A percentile compares a stretch with the other conserved stretches of the same genome.
phyloP scores from a whole-genome alignment of 2,888 invertebrate species.

The Erannis defoliaria region DNA sequence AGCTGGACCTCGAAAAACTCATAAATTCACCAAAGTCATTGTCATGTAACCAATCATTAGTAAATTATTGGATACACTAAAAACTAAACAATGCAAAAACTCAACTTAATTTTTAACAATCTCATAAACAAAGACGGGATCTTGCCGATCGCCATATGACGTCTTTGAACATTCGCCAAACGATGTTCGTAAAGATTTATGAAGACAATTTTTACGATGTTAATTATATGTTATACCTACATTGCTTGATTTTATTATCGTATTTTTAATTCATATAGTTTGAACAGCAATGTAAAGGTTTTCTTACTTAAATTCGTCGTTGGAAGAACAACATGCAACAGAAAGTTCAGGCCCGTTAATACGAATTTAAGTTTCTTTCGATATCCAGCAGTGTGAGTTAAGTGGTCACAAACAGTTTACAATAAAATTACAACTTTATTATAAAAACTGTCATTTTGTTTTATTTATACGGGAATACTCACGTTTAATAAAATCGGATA shows the following conservation, averaged over 20 bases:
- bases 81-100: slow-evolving; percentile 68
- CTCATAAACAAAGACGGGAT: slow-evolving; percentile 78
- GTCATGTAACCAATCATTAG: slow-evolving; percentile 60
- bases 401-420: slow-evolving; percentile 63
- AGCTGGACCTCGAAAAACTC: slow-evolving; percentile 40
- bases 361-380: slow-evolving; percentile 68
- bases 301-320: slow-evolving; percentile 56
- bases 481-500: too few relatives aligned
- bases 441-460: too few relatives aligned
- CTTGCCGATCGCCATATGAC: slow-evolving; percentile 79
- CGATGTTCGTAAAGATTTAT: slow-evolving; percentile 70
- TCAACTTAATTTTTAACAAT: slow-evolving; percentile 66
- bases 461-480: too few relatives aligned
- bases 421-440: slow-evolving; percentile 28
- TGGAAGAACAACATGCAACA: slow-evolving; percentile 64
- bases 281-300: slow-evolving; percentile 61
- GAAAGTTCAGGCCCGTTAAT: slow-evolving; percentile 61
- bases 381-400: slow-evolving; percentile 65
- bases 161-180: slow-evolving; percentile 67
- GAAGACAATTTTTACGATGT: slow-evolving; percentile 46
- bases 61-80: slow-evolving; percentile 59
- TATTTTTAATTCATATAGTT: slow-evolving; percentile 19
- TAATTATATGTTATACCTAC: slow-evolving; percentile 46
- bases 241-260: slow-evolving; percentile 51
- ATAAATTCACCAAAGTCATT: slow-evolving; percentile 52